phyloP scores from a whole-genome alignment of 2,888 invertebrate genomes.

The Ichneumoninae sp. region DNA sequence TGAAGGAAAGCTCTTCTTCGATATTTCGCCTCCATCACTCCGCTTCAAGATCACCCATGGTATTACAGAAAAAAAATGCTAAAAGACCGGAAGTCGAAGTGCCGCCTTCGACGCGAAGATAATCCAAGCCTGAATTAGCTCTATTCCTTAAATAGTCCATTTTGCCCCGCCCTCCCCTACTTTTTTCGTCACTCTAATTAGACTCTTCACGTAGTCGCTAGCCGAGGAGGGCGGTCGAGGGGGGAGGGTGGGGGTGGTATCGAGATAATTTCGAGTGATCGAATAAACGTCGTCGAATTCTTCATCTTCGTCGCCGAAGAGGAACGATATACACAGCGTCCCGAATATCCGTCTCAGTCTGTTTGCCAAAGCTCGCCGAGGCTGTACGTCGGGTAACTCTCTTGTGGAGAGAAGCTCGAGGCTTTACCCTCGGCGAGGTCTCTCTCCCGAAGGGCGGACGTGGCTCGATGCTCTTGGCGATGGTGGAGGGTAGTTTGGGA shows the following conservation, averaged over 20 bases:
- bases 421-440: constrained; percentile 44
- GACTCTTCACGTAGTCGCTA: constrained; percentile 16
- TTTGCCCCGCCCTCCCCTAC: not conserved
- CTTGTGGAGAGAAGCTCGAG: constrained; percentile 47
- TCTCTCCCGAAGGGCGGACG: constrained; percentile 49
- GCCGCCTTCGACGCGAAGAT: constrained; percentile 28
- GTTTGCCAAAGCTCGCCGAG: constrained; percentile 44
- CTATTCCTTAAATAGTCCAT: not conserved
- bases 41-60: constrained; percentile 5
- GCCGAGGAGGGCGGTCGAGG: too few relatives aligned
- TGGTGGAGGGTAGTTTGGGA: constrained; percentile 21
- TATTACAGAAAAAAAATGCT: constrained; percentile 55
- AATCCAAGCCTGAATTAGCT: not conserved
- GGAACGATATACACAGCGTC: not conserved
- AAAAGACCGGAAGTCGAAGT: constrained; percentile 22
- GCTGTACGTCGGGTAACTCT: constrained; percentile 15
- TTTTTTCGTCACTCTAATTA: constrained; percentile 59
- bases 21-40: not conserved
- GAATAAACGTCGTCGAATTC: constrained; percentile 75
- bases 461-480: constrained; percentile 38
- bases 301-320: constrained; percentile 58
- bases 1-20: constrained; percentile 76
- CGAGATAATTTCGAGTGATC: constrained; percentile 76
- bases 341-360: constrained; percentile 37
- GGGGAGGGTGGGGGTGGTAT: constrained; percentile 45